Percentiles rank a stretch among this genome's conserved stretches.
These are phyloP conservation scores for Ophioninae sp. DNA, from an alignment of 2,888 invertebrate genomes.

Conservation along the genomic window DNA sequence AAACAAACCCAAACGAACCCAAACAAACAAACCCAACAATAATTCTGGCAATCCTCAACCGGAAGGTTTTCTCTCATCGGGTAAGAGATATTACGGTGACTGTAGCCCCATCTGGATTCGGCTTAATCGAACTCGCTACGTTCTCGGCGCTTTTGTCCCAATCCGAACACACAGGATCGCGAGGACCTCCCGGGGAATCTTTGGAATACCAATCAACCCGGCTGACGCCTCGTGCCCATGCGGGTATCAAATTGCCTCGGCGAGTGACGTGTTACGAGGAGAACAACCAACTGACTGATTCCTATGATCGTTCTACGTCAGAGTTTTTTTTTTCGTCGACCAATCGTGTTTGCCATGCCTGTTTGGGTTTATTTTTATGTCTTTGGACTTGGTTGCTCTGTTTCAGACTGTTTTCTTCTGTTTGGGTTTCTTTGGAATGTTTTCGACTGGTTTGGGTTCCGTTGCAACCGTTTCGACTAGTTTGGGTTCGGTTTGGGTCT, in stretches of 20 bases:
- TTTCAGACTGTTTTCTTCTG: too few species aligned
- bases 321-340: constrained; percentile 1
- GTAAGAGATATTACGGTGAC: background rate
- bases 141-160: background rate
- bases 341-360: background rate
- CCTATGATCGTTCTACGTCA: background rate
- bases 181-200: constrained; percentile 65
- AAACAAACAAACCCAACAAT: background rate
- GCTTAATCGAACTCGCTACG: constrained; percentile 4
- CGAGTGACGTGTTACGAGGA: constrained; percentile 24
- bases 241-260: constrained; percentile 75
- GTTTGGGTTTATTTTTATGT: too few species aligned
- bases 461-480: too few species aligned
- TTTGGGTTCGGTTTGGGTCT: too few species aligned
- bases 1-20: too few species aligned
- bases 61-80: constrained; percentile 5
- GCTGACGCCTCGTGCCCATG: constrained; percentile 73
- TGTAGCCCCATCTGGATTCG: constrained; percentile 31
- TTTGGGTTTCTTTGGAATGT: too few species aligned
- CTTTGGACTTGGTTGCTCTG: too few species aligned
- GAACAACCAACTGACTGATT: background rate
- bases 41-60: background rate
- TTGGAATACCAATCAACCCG: constrained; percentile 72
- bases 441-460: too few species aligned
- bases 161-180: constrained; percentile 9